A percentile compares a stretch with the other conserved stretches of the same genome.
Conservation (phyloP, 2,797 vertebrate genomes). For the Sebastes taczanowskii region DNA sequence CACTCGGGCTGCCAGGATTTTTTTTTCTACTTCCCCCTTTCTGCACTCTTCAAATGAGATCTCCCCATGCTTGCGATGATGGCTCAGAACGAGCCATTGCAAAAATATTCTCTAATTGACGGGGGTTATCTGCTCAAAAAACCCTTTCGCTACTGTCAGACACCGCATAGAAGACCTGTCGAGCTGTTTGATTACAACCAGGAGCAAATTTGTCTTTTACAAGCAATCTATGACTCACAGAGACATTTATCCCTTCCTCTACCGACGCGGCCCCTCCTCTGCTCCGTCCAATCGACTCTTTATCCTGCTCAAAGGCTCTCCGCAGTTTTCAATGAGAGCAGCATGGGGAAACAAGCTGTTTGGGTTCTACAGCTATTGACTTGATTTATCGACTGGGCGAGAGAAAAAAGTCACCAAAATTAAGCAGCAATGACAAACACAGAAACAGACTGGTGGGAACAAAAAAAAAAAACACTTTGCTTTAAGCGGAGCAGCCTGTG, state of each 20-base stretch:
- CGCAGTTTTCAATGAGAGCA: conserved; percentile 26
- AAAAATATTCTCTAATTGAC: conserved; percentile 39
- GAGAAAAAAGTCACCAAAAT: conserved; percentile 45
- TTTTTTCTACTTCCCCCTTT: conserved; percentile 4
- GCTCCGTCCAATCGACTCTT: conserved; percentile 20
- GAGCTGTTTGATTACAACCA: conserved; percentile 18
- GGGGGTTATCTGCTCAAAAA: conserved; percentile 27
- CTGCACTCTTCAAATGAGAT: conserved; percentile 53
- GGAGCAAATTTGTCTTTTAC: conserved; percentile 41
- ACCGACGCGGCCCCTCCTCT: conserved; percentile 1
- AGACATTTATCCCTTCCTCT: conserved; percentile 37
- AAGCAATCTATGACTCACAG: conserved; percentile 28
- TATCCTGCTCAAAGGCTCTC: conserved; percentile 32
- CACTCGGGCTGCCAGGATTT: conserved; percentile 54
- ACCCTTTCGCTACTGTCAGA: background rate
- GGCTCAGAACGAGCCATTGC: conserved; percentile 8
- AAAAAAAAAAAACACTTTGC: conserved; percentile 17
- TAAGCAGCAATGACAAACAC: conserved; percentile 40
- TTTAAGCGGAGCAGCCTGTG: conserved; percentile 46
- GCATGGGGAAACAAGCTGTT: conserved; percentile 26
- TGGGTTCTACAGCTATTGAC: conserved; percentile 31
- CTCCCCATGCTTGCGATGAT: conserved; percentile 19
- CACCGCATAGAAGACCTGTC: conserved; percentile 7
- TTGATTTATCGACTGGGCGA: conserved; percentile 51
- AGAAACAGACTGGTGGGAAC: conserved; percentile 30